Evolutionary conservation across 1,140 invertebrate genomes (phyloP), one percentile per base, ranked within the genome.

Genomic region (Frieseomelitta varia): DNA sequence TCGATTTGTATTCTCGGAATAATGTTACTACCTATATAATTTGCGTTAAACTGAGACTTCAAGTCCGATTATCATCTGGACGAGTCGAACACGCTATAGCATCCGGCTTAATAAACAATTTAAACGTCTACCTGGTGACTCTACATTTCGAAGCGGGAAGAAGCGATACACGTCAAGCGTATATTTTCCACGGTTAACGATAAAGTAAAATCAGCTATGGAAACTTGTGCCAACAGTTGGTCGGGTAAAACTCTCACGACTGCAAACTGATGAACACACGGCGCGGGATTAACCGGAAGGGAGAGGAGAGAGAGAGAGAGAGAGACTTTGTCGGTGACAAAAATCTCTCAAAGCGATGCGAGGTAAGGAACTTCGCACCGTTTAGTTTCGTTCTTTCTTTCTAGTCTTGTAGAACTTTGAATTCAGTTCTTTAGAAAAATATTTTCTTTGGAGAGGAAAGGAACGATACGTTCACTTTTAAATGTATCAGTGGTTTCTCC

Each of bases 151-250:
- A 2, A 12, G 14, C 4, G 3, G 47, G 72, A 47, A 14, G 0
- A 24, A n/a, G 11, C 19, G 47, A 74, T 58, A 39, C 30, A 65
- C 74, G 34, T 4, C 10, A 39, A 24, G 4, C 55, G 34, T 34
- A 77, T 77, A 77, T 77, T 77, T 77, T 77, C 30, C 74, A 63
- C 34, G 56, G 58, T 47, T 58, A 63, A 76, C 74, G 55, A 30
- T 72, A 27, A 24, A 55, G 19, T 27, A 12, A 47, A 47, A 55
- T 27, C 47, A 24, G n/a, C 58, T 58, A 63, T 77, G 74, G 74
- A 77, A 77, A 47, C 58, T n/a, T 63, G 58, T 55, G 39, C 39
- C 39, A 47, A 47, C 74, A 39, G 74, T 63, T 55, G 74, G 74
- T 19, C 74, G 30, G 74, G 74, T 77, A 77, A 77, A 63, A 77